Percentiles rank a stretch among this genome's conserved stretches.
Conservation (phyloP, 2,888 invertebrate species). For the Nemapogon koenigi region DNA sequence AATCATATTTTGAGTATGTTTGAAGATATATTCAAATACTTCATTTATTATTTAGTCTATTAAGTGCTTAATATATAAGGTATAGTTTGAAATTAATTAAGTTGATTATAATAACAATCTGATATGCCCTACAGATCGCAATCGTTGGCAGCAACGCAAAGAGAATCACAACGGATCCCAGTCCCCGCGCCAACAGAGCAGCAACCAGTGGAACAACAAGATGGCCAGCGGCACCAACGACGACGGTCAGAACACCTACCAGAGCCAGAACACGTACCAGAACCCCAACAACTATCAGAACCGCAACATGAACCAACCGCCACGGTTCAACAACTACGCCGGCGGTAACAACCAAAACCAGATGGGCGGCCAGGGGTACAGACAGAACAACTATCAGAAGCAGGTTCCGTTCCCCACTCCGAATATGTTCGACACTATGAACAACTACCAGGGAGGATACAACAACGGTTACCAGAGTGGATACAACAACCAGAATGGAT, state of each 20-base stretch:
- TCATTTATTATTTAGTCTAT: not conserved
- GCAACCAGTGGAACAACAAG: conserved; percentile 60
- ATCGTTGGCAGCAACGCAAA: conserved; percentile 69
- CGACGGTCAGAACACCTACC: conserved; percentile 31
- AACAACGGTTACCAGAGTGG: conserved; percentile 56
- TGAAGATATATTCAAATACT: not conserved
- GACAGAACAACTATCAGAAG: conserved; percentile 57
- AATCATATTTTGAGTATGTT: too few species aligned
- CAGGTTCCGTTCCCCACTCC: conserved; percentile 64
- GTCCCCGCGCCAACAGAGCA: conserved; percentile 52
- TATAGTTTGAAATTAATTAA: too few species aligned
- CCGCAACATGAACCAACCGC: conserved; percentile 29
- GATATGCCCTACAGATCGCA: conserved; percentile 54
- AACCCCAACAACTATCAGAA: conserved; percentile 24
- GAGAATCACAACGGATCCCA: conserved; percentile 57
- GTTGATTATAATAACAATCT: too few species aligned
- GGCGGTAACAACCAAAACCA: conserved; percentile 49
- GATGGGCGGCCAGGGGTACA: conserved; percentile 43
- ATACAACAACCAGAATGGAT: conserved; percentile 52
- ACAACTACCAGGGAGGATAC: conserved; percentile 62
- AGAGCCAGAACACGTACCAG: conserved; percentile 31
- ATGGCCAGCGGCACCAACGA: conserved; percentile 42
- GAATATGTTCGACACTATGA: conserved; percentile 62
- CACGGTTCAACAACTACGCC: conserved; percentile 59
- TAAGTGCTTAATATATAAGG: not conserved